These are phyloP conservation scores for Acronicta leporina DNA, from an alignment of 2,888 invertebrate species.

Conservation along the genomic window DNA sequence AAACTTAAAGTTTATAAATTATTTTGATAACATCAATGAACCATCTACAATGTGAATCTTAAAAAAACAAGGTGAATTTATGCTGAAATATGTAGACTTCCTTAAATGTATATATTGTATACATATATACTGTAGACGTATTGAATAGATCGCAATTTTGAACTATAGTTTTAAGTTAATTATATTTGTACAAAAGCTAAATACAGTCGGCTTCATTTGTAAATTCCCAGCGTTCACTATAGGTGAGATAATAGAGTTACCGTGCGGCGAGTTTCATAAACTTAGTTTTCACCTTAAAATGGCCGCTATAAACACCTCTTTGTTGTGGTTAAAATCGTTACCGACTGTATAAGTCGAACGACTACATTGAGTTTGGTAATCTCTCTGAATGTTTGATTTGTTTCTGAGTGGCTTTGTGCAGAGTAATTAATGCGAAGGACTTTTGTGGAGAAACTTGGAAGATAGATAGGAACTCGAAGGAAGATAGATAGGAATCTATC, in stretches of 20 bases:
- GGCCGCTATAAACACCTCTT: constrained; percentile 60
- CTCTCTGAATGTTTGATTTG: constrained; percentile 41
- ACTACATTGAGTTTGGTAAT: constrained; percentile 38
- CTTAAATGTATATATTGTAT: too few species aligned
- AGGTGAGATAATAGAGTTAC: constrained; percentile 64
- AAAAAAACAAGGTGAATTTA: too few species aligned
- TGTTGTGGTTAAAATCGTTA: constrained; percentile 50
- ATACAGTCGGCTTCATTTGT: constrained; percentile 24
- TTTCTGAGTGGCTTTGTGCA: constrained; percentile 28
- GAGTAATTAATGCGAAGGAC: constrained; percentile 28
- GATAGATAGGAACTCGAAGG: constrained; percentile 7
- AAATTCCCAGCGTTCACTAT: constrained; percentile 45
- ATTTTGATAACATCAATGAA: constrained; percentile 1
- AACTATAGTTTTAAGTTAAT: constrained; percentile 35
- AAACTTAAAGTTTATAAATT: not conserved
- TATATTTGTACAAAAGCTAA: constrained; percentile 35
- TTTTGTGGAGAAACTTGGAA: constrained; percentile 12
- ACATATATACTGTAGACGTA: not conserved
- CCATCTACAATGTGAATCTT: too few species aligned
- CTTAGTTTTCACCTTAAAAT: constrained; percentile 59
- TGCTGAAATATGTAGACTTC: too few species aligned
- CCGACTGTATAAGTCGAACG: constrained; percentile 30
- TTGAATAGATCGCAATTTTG: constrained; percentile 27
- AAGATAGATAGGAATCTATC: not conserved
- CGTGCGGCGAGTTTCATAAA: constrained; percentile 53